Base-by-base conservation (phyloP, 92 coral and sea anemone genomes). In the Palythoa caribaeorum region DNA sequence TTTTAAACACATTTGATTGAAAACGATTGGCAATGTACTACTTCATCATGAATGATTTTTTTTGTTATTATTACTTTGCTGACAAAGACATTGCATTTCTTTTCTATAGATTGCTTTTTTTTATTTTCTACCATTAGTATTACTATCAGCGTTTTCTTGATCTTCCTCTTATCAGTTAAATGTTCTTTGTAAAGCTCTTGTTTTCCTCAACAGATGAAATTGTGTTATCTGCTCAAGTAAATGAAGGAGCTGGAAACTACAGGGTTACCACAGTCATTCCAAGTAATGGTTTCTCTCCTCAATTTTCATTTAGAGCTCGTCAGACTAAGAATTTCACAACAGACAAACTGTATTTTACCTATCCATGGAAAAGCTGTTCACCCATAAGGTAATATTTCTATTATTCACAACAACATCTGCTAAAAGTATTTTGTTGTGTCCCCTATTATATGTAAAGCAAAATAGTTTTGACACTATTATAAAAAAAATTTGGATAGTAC, bases 241-340 rank as follows among this genome's bases (percentile, higher is more conserved):
- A 51, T 13, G 44, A 65, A 47, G 54, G 60, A 65, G 75, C 83
- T 6, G 36, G 38, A 14, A 65, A 80, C 73, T 80, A 80, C 60
- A 80, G 85, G 21, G 85, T 80, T 55, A 39, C 75, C 8, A 80
- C 85, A 44, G 11, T 11, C 21, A n/a, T 66, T 40, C 62, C 76
- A 65, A 16, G 8, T 39, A 48, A 62, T 47, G 86, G 86, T 11
- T 81, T 81, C 74, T 38, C 86, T 10, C 17, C 17, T 16, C 86
- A 81, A 48, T 81, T 81, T 44, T 20, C 47, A 55, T 81, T 81
- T 69, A 21, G 19, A 12, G 76, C 86, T 47, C 86, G 62, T 66
- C 86, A 81, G 48, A 81, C 86, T 69, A 63, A 35, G 36, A 81
- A 47, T 8, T 63, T 37, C 47, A 40, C 86, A 38, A 44, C 62